These are phyloP conservation scores for Nothocercus nigrocapillus DNA, from an alignment of 2,113 vertebrate species.

Conservation along the genomic window DNA sequence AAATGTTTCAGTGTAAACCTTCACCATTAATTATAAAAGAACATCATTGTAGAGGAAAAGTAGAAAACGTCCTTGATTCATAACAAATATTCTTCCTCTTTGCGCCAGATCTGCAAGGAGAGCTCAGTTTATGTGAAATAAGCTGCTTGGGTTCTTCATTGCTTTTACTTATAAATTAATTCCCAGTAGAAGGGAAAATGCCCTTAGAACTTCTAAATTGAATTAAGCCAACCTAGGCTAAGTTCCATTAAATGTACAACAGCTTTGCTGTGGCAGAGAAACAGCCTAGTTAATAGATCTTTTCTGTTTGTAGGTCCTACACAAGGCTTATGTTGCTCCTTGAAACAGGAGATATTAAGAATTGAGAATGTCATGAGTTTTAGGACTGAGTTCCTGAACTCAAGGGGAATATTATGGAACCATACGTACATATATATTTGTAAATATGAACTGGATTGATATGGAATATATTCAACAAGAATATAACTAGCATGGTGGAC, in stretches of 20 bases:
- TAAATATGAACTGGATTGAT: not conserved
- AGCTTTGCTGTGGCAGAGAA: constrained; percentile 46
- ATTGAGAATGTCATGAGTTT: constrained; percentile 10
- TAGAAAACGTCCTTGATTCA: not conserved
- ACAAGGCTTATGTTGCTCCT: constrained; percentile 41
- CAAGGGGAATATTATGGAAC: not conserved
- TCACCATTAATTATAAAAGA: not conserved
- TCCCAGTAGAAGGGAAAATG: constrained; percentile 29
- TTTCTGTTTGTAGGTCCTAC: constrained; percentile 38
- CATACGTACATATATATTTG: not conserved
- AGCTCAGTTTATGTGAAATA: not conserved
- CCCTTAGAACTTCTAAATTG: constrained; percentile 46
- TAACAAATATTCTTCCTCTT: constrained; percentile 1
- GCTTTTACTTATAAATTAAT: constrained; percentile 68
- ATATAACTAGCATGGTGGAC: not conserved
- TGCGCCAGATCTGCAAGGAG: not conserved
- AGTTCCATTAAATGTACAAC: constrained; percentile 55
- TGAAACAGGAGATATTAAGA: constrained; percentile 53
- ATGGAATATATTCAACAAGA: not conserved
- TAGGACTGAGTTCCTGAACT: constrained; percentile 14
- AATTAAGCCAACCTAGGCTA: constrained; percentile 59
- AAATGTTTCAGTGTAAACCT: not conserved
- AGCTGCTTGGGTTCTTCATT: constrained; percentile 8
- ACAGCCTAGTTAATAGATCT: constrained; percentile 59
- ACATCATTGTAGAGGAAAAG: not conserved